Evolutionary conservation across 2,888 invertebrate genomes (phyloP).

Genomic region (Auanema freiburgensis): DNA sequence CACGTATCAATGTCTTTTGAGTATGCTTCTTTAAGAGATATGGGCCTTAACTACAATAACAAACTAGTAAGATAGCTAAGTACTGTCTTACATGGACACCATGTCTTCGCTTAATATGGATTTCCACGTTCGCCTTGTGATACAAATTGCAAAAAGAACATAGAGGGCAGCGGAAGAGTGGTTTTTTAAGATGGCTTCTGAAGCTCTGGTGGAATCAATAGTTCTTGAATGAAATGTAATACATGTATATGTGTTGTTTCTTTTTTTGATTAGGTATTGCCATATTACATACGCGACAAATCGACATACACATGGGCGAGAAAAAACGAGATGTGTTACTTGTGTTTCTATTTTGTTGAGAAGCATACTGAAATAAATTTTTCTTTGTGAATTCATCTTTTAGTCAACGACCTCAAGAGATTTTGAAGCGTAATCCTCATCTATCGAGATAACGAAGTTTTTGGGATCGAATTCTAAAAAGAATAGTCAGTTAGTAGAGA

Average conservation of each 20-base stretch:
- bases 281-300: slow-evolving; percentile 4
- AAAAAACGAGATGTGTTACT: too few relatives aligned
- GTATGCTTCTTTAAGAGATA: slow-evolving; percentile 1
- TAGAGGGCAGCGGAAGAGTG: slow-evolving; percentile 2
- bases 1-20: neutral
- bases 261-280: neutral
- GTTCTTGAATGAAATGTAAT: too few relatives aligned
- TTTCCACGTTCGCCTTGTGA: slow-evolving; percentile 8
- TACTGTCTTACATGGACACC: too few relatives aligned
- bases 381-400: neutral
- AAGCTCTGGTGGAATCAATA: too few relatives aligned
- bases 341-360: neutral
- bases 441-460: neutral
- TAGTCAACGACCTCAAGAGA: neutral
- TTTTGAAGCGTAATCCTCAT: neutral
- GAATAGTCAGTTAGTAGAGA: too few relatives aligned
- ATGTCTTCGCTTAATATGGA: neutral
- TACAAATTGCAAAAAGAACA: neutral
- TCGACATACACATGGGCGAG: neutral
- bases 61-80: too few relatives aligned
- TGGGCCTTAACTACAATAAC: neutral
- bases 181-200: slow-evolving; percentile 2
- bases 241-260: slow-evolving; percentile 8
- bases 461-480: neutral
- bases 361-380: neutral